These are phyloP conservation scores for Amphipyra berbera DNA, from an alignment of 2,888 invertebrate species.

Conservation along the genomic window DNA sequence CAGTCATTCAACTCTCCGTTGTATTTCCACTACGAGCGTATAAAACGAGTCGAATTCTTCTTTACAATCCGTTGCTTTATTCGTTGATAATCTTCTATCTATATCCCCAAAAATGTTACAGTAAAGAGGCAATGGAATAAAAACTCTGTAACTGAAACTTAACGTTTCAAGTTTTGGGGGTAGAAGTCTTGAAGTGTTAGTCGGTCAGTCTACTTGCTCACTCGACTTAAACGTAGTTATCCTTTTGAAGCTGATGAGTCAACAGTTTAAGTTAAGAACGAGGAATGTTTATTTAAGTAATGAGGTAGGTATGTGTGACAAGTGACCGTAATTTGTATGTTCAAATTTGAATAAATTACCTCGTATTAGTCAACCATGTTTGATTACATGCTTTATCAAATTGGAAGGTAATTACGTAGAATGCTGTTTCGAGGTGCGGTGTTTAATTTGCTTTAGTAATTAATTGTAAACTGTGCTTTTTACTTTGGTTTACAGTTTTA, in stretches of 20 bases:
- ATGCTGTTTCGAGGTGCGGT: slow-evolving; percentile 23
- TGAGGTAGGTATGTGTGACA: slow-evolving; percentile 58
- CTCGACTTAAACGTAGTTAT: slow-evolving; percentile 65
- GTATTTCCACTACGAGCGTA: slow-evolving; percentile 31
- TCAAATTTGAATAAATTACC: slow-evolving; percentile 34
- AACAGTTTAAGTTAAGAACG: slow-evolving; percentile 60
- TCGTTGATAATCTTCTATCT: slow-evolving; percentile 53
- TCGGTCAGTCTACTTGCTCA: slow-evolving; percentile 78
- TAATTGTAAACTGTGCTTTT: not conserved
- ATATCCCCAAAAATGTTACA: not conserved
- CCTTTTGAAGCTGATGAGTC: slow-evolving; percentile 83
- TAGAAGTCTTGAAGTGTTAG: slow-evolving; percentile 55
- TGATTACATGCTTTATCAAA: slow-evolving; percentile 29
- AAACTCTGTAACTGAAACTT: slow-evolving; percentile 3
- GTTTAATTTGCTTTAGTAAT: not conserved
- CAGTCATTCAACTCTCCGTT: slow-evolving; percentile 80
- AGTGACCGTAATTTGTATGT: slow-evolving; percentile 50
- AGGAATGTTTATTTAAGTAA: slow-evolving; percentile 67
- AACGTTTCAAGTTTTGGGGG: slow-evolving; percentile 5
- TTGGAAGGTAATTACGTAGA: slow-evolving; percentile 14
- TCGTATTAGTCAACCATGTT: slow-evolving; percentile 21
- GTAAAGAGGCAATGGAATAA: slow-evolving; percentile 34
- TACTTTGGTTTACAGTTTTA: no score
- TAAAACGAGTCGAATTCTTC: slow-evolving; percentile 28
- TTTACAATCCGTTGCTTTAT: slow-evolving; percentile 56